Conservation (phyloP, 2,113 vertebrate species). For the Budorcas taxicolor region DNA sequence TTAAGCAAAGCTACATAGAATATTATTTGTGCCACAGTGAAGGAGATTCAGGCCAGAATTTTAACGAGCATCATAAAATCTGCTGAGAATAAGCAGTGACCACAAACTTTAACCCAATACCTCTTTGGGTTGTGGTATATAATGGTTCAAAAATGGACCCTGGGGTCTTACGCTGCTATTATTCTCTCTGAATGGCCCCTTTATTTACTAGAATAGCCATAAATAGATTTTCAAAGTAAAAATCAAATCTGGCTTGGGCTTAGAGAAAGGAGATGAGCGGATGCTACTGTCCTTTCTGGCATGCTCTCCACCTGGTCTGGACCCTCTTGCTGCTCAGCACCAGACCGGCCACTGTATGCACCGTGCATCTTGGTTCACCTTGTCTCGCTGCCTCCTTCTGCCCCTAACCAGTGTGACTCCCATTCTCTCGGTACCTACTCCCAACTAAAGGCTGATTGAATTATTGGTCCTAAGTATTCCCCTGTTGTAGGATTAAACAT, state of each 20-base stretch:
- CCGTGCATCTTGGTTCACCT: accelerated
- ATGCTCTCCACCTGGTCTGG: not conserved
- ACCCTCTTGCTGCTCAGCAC: not conserved
- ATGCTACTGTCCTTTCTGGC: not conserved
- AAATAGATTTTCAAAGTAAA: slow-evolving; percentile 18
- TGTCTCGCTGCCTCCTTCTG: not conserved
- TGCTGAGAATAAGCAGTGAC: not conserved
- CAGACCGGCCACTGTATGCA: not conserved
- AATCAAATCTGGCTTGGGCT: not conserved
- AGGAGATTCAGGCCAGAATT: not conserved
- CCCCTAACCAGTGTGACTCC: not conserved
- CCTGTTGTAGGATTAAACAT: not conserved
- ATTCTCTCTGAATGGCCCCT: not conserved
- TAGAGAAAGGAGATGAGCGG: not conserved
- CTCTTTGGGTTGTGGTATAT: not conserved
- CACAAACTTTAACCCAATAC: not conserved
- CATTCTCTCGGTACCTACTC: not conserved
- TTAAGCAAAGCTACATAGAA: slow-evolving; percentile 35
- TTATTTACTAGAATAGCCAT: not conserved
- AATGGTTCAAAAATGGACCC: not conserved
- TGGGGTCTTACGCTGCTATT: not conserved
- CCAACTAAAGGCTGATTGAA: not conserved
- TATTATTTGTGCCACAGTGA: slow-evolving; percentile 22
- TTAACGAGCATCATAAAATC: slow-evolving; percentile 51
- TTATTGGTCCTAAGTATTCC: not conserved